Percentiles rank a stretch among this genome's conserved stretches.
These are phyloP conservation scores for Digitonthophagus gazella DNA, from an alignment of 2,888 invertebrate genomes.

Conservation along the genomic window DNA sequence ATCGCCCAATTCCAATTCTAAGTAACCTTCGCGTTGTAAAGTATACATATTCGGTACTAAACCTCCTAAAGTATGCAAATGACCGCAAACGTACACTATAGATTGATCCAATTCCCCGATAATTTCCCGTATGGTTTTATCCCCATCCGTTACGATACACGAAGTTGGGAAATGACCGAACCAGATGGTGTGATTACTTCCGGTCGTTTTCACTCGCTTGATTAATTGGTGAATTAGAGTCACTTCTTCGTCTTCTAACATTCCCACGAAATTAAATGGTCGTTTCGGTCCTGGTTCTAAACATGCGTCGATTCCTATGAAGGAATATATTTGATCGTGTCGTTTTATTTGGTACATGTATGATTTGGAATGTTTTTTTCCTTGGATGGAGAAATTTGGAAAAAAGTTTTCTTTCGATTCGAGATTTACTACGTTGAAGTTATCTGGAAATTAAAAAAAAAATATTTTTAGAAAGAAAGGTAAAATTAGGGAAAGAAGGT, in stretches of 20 bases:
- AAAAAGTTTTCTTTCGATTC: constrained; percentile 73
- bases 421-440: constrained; percentile 76
- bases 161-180: constrained; percentile 94
- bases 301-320: constrained; percentile 84
- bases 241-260: constrained; percentile 61
- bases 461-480: constrained; percentile 2
- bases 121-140: constrained; percentile 55
- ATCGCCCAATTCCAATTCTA: constrained; percentile 88
- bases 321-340: constrained; percentile 68
- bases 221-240: constrained; percentile 58
- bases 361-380: constrained; percentile 64
- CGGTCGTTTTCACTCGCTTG: constrained; percentile 53
- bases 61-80: constrained; percentile 82
- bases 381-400: constrained; percentile 77
- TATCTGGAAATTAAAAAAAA: constrained; percentile 63
- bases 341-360: constrained; percentile 65
- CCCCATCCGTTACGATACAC: constrained; percentile 63
- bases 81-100: constrained; percentile 83
- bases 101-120: constrained; percentile 62
- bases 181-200: constrained; percentile 66
- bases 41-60: constrained; percentile 83
- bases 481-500: no score
- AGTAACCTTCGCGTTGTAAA: constrained; percentile 74
- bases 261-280: constrained; percentile 89
- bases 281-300: constrained; percentile 81